Percentiles rank a stretch among this genome's conserved stretches.
Evolutionary conservation across 2,888 invertebrate species (phyloP).

Genomic region (Yponomeuta evonymella): DNA sequence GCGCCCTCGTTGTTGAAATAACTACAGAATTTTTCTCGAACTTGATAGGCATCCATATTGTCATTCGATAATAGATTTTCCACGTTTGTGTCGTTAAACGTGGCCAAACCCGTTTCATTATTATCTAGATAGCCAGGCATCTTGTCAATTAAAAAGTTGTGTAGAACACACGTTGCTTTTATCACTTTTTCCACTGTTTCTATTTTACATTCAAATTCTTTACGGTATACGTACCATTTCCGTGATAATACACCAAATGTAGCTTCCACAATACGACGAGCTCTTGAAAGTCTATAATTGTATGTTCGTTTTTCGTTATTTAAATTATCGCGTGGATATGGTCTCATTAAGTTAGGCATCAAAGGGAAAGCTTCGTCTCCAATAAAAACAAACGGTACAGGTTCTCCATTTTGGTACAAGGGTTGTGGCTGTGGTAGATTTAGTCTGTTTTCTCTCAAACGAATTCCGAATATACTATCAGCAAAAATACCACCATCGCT

Average conservation of each 20-base stretch:
- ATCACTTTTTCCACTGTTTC: constrained; percentile 22
- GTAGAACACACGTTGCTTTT: constrained; percentile 18
- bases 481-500: no score
- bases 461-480: no score
- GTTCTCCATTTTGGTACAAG: no score
- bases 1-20: constrained; percentile 23
- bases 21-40: constrained; percentile 24
- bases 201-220: constrained; percentile 22
- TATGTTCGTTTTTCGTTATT: no score
- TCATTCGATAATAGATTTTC: constrained; percentile 21
- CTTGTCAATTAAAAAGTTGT: constrained; percentile 21
- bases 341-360: no score
- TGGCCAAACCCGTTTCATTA: constrained; percentile 22
- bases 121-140: constrained; percentile 20
- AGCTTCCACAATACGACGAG: constrained; percentile 28
- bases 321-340: no score
- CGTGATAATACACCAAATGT: constrained; percentile 28
- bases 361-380: no score
- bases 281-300: no score
- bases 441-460: no score
- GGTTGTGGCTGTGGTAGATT: no score
- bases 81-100: constrained; percentile 20
- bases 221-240: constrained; percentile 26
- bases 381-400: no score
- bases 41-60: constrained; percentile 22